Percentiles rank a stretch among this genome's conserved stretches.
Conservation (phyloP, 2,888 invertebrate species). For the Andrena praecox region DNA sequence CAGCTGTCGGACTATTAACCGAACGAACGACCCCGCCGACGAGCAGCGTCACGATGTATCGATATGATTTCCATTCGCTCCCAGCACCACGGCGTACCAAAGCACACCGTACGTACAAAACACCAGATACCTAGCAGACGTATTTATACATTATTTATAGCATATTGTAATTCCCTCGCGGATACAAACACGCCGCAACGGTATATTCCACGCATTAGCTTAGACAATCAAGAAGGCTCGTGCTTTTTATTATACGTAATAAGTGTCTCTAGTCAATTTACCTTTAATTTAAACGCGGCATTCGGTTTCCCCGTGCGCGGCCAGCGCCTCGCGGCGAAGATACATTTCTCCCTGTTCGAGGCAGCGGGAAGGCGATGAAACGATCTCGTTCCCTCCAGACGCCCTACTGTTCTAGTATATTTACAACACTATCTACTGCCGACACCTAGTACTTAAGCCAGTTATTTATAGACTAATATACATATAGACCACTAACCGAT, state of each 20-base stretch:
- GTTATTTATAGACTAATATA: slow-evolving; percentile 54
- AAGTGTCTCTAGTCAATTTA: slow-evolving; percentile 71
- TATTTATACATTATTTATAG: slow-evolving; percentile 61
- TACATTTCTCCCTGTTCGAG: neutral
- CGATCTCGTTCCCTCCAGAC: neutral
- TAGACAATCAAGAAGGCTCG: slow-evolving; percentile 78
- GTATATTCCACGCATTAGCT: slow-evolving; percentile 61
- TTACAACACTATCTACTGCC: slow-evolving; percentile 27
- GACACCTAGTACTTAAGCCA: slow-evolving; percentile 51
- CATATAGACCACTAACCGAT: slow-evolving; percentile 14
- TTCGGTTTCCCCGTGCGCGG: slow-evolving; percentile 19
- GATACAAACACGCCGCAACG: slow-evolving; percentile 28
- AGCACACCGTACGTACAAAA: slow-evolving; percentile 67
- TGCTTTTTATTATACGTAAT: slow-evolving; percentile 73
- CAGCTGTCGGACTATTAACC: slow-evolving; percentile 2
- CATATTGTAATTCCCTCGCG: slow-evolving; percentile 31
- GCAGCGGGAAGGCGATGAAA: neutral
- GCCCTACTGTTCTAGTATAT: slow-evolving; percentile 13
- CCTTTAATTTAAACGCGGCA: slow-evolving; percentile 41
- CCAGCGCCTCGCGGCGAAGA: neutral
- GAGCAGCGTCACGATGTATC: neutral
- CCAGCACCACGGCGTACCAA: slow-evolving; percentile 56
- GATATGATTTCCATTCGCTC: slow-evolving; percentile 27
- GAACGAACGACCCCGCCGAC: slow-evolving; percentile 1
- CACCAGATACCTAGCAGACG: slow-evolving; percentile 42